Conservation (phyloP, 2,113 vertebrate species). For the Perognathus longimembris region DNA sequence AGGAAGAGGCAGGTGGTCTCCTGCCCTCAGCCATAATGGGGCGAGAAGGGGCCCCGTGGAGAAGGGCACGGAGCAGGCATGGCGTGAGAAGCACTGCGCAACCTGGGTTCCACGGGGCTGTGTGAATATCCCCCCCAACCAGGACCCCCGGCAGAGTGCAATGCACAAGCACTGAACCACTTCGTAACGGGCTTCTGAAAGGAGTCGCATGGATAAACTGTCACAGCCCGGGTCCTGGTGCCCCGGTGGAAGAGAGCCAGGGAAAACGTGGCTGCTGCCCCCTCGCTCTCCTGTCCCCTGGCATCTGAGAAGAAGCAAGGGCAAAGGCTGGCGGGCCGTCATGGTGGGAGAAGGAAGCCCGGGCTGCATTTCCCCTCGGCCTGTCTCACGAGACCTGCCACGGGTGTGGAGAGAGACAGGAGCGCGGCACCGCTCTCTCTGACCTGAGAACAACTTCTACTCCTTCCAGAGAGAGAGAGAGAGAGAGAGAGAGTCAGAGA, state of each 20-base stretch:
- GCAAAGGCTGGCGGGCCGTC: not conserved
- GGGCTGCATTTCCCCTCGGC: too few relatives aligned
- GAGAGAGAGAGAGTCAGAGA: too few relatives aligned
- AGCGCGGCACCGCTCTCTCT: not conserved
- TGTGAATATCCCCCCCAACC: slow-evolving; percentile 9
- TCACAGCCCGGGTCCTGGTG: too few relatives aligned
- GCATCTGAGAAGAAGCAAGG: not conserved
- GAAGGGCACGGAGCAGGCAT: slow-evolving; percentile 6
- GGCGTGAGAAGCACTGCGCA: too few relatives aligned
- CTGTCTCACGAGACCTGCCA: not conserved
- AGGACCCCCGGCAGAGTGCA: not conserved
- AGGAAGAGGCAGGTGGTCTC: not conserved
- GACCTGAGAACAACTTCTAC: not conserved
- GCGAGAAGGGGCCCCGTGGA: not conserved
- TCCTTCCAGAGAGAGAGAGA: too few relatives aligned
- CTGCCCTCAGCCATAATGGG: not conserved
- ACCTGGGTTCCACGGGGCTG: too few relatives aligned
- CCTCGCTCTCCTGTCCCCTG: not conserved
- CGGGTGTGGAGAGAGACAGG: not conserved
- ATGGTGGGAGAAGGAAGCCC: not conserved
- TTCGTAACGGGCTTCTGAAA: slow-evolving; percentile 47
- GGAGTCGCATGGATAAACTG: too few relatives aligned
- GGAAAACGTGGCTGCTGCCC: too few relatives aligned
- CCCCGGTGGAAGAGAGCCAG: too few relatives aligned
- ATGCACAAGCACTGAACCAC: slow-evolving; percentile 18